Base-by-base conservation (phyloP, 2,797 vertebrate species). In the Anomalospiza imberbis region DNA sequence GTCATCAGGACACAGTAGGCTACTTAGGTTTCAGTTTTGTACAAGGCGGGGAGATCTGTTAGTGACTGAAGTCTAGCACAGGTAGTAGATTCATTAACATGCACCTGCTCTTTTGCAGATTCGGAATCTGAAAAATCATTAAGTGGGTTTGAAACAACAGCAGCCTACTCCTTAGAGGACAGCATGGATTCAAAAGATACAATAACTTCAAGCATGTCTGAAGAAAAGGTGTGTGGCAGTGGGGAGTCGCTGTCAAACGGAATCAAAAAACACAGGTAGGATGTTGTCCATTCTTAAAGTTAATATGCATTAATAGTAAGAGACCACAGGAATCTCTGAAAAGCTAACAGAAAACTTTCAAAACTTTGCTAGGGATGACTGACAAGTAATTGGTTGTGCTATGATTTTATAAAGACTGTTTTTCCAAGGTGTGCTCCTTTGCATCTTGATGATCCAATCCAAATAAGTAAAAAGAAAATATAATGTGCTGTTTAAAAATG, bases 201-300 rank as follows among this genome's bases (percentile, higher is more conserved):
- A 57, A 98, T 97, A 91, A 97, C 97, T 57, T 83, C 95, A 96
- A 97, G 97, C 89, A 98, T 99, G 99, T 98, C 99, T 47, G 98
- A 98, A 98, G 98, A 98, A 81, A 98, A 98, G 96, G 98, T 98
- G 91, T 98, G 98, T 97, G 98, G 98, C 91, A 98, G 98, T 93
- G 98, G 97, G 93, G 98, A 98, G 66, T 95, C 96, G 57, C 98
- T 98, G 93, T 97, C 98, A 97, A 99, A 99, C 12, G 99, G 99
- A 96, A 98, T 99, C 97, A 98, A 99, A 97, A 99, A 98, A 60
- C 98, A 99, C 98, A 99, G 99, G 99, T 99, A 98, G 97, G 98
- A 77, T 53, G 78, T 67, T 91, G n/a, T 32, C 36, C 21, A 0
- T 72, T 93, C 61, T 77, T 73, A 12, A 51, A 53, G 25, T 62